Evolutionary conservation across 2,113 vertebrate species (phyloP), one percentile per base, ranked within the genome.

Genomic region (Collichthys lucidus): DNA sequence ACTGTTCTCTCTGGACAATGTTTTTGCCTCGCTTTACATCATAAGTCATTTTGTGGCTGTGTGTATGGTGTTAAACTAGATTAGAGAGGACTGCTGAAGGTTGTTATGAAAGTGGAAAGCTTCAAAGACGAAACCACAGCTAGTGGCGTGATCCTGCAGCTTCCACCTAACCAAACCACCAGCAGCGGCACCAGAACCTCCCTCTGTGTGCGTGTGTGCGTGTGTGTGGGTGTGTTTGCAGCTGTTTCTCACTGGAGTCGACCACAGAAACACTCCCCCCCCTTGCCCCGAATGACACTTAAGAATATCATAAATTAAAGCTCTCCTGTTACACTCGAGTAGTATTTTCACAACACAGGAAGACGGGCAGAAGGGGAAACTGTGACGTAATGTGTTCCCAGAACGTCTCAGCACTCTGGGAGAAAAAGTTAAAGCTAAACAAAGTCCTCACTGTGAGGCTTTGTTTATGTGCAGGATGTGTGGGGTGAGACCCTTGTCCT

Each of bases 51-150:
- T 60, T 62, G 49, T 29, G 77, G 79, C 61, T 62, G 44, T 31
- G 61, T 64, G 62, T 31, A 24, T 4, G 35, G 49, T 85, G 82
- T 88, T 85, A 78, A 89, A 87, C 81, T 72, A 69, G 75, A 92
- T 91, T 83, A 89, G 61, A 92, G 80, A 82, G 74, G 67, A 79
- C 82, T 70, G 61, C n/a, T 61, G 72, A 56, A 68, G 16, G 49
- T 76, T 86, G 88, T 89, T 91, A 74, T 92, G 82, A 90, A 87
- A 85, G 79, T 60, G n/a, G 77, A 90, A 44, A 74, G 35, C 91
- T 91, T 93, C 88, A 93, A 93, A 92, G 87, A 73, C 57, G 12
- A 85, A 89, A 90, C 91, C 93, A 78, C 90, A 89, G 74, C 75
- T 56, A 70, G 82, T 62, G 63, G 79, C 82, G 24, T 31, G 60